Base-by-base conservation (phyloP, 2,113 vertebrate genomes). In the Notothenia coriiceps region DNA sequence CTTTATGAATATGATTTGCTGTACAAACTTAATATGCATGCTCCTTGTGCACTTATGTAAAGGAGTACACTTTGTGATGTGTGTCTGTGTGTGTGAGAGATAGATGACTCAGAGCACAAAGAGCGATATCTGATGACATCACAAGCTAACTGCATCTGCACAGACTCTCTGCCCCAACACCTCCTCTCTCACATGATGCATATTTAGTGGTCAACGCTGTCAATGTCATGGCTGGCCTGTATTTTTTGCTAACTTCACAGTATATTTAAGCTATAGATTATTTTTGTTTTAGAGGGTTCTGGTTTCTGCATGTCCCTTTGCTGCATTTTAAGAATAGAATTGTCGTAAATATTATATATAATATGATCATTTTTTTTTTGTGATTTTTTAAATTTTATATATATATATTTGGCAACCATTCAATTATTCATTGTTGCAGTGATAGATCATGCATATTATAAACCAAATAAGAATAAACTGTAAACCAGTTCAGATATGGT, bases 71-170 rank as follows among this genome's bases (percentile, higher is more conserved):
- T 29, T 29, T 29, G 29, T 13, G 54, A 62, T 55, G 67, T 64
- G 18, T 47, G 15, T 56, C 20, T 46, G 25, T 43, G 49, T 40
- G 11, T 22, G 33, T 66, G 17, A 52, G 50, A 60, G 22, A 62
- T 52, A 50, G 73, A 84, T 81, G 65, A 84, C 71, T 77, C 64
- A 69, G 46, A 64, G 72, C 57, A 13, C 0, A 67, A 43, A 20
- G 65, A 70, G 35, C 4, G 22, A 18, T 52, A 64, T 73, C 20
- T 69, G 73, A 73, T 80, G 73, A 85, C 74, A 62, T 79, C 84
- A 81, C 20, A 22, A 66, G 47, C 52, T 43, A 50, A 74, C 47
- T 74, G 64, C 74, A 56, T 80, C 78, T 77, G 79, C 74, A 81
- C 57, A 74, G 59, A 22, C 5, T 4, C 11, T 3, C 22, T n/a